Conservation (phyloP, 2,113 vertebrate species). For the Phylloscopus whistleri region DNA sequence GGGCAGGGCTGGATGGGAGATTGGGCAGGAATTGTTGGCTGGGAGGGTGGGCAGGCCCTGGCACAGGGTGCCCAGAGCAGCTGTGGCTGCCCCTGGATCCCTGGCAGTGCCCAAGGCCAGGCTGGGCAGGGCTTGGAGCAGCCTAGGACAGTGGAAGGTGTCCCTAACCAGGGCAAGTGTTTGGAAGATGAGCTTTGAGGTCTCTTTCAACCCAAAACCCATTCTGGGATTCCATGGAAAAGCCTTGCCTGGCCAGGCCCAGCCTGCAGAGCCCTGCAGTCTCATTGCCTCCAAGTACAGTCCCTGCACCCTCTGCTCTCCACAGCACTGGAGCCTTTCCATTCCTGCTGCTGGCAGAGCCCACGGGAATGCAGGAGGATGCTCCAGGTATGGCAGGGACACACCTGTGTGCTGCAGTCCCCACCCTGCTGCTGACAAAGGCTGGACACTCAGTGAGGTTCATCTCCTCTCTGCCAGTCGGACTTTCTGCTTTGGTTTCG, state of each 20-base stretch:
- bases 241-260: neutral
- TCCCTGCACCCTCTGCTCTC: neutral
- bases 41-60: neutral
- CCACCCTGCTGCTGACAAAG: neutral
- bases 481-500: neutral
- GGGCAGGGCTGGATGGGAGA: neutral
- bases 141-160: rapidly evolving
- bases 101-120: neutral
- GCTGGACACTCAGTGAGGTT: neutral
- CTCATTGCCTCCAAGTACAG: neutral
- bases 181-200: neutral
- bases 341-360: neutral
- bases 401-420: neutral
- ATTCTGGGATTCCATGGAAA: neutral
- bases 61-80: neutral
- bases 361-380: neutral
- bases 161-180: rapidly evolving
- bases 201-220: neutral
- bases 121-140: neutral
- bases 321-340: neutral
- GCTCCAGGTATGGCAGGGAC: neutral
- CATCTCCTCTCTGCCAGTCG: neutral
- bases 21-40: neutral
- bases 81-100: neutral
- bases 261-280: neutral